Evolutionary conservation across 2,113 vertebrate species (phyloP), one percentile per base, ranked within the genome.

Genomic region (Mastomys natalensis): DNA sequence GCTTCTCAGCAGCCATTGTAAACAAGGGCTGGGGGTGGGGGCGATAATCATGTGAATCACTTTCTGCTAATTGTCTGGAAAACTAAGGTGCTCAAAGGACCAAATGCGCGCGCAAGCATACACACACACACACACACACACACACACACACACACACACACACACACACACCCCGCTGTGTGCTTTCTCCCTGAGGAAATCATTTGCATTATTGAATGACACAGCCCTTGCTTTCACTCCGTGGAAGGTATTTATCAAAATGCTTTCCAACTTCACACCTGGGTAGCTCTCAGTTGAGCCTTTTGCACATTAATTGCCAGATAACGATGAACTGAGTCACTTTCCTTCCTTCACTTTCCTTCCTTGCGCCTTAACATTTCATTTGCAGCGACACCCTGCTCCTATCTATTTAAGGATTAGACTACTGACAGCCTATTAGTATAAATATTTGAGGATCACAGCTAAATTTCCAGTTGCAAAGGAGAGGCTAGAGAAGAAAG

Each of bases 221-320:
- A 90, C 51, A 82, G 77, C 88, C 90, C 77, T 89, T 92, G 95
- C 93, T 37, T 96, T 97, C 89, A 62, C n/a, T 66, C 53, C 51
- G 60, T 86, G 34, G 74, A 96, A 91, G 48, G 96, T 87, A 80
- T 96, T 97, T 97, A 97, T 95, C 96, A 97, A 92, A 91, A 62
- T 74, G 85, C 95, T 96, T 91, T 90, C 93, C 96, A 96, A 26
- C 91, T 82, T 97, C 94, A 96, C 4, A 76, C 94, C 86, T 94
- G 95, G 81, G 17, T 96, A 91, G 92, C 92, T 92, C 81, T 93
- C 72, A 51, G 58, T 78, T 66, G 40, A 87, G 60, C 7, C 82
- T 91, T 92, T 84, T 95, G 81, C 94, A 86, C 29, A 0, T 82
- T 85, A 29, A 64, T 89, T 92, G 82, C 93, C 72, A 97, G 93